Conservation (phyloP, 2,113 vertebrate species). For the Elachura formosa region DNA sequence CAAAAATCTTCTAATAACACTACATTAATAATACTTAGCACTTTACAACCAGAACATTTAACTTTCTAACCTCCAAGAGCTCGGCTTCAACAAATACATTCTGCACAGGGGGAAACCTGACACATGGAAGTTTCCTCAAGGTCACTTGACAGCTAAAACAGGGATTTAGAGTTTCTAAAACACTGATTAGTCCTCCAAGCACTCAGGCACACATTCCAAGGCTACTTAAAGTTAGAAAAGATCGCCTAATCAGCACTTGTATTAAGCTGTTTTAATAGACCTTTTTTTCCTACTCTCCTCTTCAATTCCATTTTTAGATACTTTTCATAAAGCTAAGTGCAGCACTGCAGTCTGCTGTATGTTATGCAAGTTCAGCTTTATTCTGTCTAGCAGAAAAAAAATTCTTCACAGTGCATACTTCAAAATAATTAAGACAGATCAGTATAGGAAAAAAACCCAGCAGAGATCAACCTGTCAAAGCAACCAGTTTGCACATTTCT, state of each 20-base stretch:
- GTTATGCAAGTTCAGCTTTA: slow-evolving; percentile 36
- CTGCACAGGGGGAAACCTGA: neutral
- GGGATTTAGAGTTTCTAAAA: neutral
- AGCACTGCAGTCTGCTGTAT: neutral
- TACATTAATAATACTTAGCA: neutral
- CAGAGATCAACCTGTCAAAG: slow-evolving; percentile 30
- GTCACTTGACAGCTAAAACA: neutral
- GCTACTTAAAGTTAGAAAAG: neutral
- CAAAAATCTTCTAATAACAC: neutral
- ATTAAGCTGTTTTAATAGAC: neutral
- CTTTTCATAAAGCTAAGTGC: neutral
- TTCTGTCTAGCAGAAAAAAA: slow-evolving; percentile 17
- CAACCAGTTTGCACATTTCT: neutral
- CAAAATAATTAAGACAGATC: slow-evolving; percentile 32
- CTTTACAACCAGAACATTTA: neutral
- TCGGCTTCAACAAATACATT: neutral
- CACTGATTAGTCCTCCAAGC: neutral
- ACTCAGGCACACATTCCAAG: neutral
- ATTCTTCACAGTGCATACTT: slow-evolving; percentile 37
- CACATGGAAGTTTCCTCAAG: neutral
- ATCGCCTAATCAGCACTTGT: neutral
- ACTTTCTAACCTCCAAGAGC: neutral
- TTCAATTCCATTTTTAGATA: neutral
- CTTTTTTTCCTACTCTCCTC: neutral
- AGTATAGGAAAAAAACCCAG: neutral